A percentile compares a stretch with the other conserved stretches of the same genome.
Evolutionary conservation across 2,888 invertebrate genomes (phyloP).

Genomic region (Tiphia femorata): DNA sequence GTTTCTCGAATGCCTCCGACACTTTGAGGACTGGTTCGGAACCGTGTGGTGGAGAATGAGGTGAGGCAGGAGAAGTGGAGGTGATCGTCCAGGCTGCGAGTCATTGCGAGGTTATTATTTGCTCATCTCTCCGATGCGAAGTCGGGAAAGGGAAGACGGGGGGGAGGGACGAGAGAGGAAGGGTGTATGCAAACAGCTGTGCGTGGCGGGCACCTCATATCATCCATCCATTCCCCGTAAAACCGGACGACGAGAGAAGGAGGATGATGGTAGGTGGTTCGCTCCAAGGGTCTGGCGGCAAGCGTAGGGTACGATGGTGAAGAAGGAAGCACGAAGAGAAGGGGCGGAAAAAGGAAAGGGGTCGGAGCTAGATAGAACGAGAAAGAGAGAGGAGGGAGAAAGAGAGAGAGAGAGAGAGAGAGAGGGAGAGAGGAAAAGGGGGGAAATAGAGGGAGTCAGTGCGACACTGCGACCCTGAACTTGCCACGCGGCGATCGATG

Average conservation of each 20-base stretch:
- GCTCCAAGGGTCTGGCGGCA: slow-evolving; percentile 35
- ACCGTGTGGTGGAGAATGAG: slow-evolving; percentile 18
- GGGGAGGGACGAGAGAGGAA: slow-evolving; percentile 9
- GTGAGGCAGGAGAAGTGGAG: slow-evolving; percentile 22
- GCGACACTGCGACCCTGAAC: slow-evolving; percentile 63
- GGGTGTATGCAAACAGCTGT: slow-evolving; percentile 62
- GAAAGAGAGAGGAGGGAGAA: too few relatives aligned
- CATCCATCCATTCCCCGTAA: slow-evolving; percentile 39
- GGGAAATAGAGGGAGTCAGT: slow-evolving; percentile 35
- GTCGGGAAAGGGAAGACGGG: slow-evolving; percentile 4
- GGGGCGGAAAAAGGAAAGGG: slow-evolving; percentile 9
- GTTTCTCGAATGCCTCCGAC: neutral
- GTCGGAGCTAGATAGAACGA: too few relatives aligned
- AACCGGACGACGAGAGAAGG: slow-evolving; percentile 30
- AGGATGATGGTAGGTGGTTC: slow-evolving; percentile 22
- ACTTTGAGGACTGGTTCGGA: neutral
- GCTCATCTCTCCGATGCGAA: slow-evolving; percentile 42
- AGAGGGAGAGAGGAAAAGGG: slow-evolving; percentile 5
- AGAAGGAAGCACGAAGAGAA: slow-evolving; percentile 22
- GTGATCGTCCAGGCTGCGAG: slow-evolving; percentile 39
- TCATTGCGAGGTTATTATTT: slow-evolving; percentile 56
- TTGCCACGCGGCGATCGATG: slow-evolving; percentile 61
- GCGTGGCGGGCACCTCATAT: slow-evolving; percentile 53
- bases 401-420: slow-evolving; percentile 15
- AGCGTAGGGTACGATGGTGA: slow-evolving; percentile 30